phyloP scores from a whole-genome alignment of 2,113 vertebrate species.

The Collichthys lucidus region DNA sequence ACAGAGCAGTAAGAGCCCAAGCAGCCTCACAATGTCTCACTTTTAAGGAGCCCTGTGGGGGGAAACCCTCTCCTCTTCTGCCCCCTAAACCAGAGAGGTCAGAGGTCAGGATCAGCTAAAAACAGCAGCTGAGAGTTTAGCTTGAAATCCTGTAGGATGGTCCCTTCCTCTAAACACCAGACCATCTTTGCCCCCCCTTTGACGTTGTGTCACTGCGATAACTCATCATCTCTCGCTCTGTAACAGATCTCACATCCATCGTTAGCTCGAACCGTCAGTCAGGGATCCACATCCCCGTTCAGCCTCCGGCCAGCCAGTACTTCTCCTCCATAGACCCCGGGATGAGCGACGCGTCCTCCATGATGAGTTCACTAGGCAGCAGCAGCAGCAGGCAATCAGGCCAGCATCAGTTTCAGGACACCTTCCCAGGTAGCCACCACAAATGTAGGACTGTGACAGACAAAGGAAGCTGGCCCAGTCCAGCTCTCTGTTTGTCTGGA shows the following conservation, averaged over 20 bases:
- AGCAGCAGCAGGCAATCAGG: conserved; percentile 92
- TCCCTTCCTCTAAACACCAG: conserved; percentile 4
- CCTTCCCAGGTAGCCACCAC: conserved; percentile 94
- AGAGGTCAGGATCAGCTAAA: conserved; percentile 64
- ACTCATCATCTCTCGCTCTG: conserved; percentile 78
- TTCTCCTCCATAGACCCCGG: conserved; percentile 95
- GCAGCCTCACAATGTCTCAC: conserved; percentile 14
- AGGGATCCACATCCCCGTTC: conserved; percentile 91
- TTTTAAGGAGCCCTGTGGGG: conserved; percentile 41
- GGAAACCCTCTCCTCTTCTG: conserved; percentile 33
- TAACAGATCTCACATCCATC: conserved; percentile 96
- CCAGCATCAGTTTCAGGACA: conserved; percentile 99
- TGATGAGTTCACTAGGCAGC: conserved; percentile 94
- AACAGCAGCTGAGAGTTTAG: conserved; percentile 35
- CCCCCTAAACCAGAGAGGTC: conserved; percentile 61
- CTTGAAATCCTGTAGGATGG: conserved; percentile 14
- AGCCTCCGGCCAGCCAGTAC: conserved; percentile 92
- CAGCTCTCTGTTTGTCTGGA: conserved; percentile 30
- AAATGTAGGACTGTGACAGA: conserved; percentile 52
- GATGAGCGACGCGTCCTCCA: conserved; percentile 92
- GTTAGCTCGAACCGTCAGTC: conserved; percentile 91
- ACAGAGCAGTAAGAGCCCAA: conserved; percentile 33
- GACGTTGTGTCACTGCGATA: conserved; percentile 51
- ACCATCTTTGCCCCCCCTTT: conserved; percentile 2
- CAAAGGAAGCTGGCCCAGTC: conserved; percentile 9